Base-by-base conservation (phyloP, 2,113 vertebrate species). In the Mastomys coucha region DNA sequence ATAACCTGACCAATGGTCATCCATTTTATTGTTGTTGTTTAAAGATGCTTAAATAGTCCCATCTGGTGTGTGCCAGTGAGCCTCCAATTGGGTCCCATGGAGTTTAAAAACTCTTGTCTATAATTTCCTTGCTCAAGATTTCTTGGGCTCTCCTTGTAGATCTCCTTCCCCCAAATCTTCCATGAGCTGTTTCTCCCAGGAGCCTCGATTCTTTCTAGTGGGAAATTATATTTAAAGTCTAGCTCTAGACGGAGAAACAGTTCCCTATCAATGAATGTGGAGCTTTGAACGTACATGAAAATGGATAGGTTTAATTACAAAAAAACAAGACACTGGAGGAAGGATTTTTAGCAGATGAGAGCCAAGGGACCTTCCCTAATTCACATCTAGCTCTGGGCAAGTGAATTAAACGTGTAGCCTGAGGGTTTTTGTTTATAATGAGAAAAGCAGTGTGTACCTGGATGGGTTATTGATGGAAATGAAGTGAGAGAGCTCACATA, bases 301-400 rank as follows among this genome's bases (percentile, higher is more conserved):
- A 81, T 56, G 58, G 84, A 81, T 42, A 86, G 51, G 67, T 95
- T 89, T 96, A 96, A 94, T 93, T 94, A 87, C 36, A 65, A 80
- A 80, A 80, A 72, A 86, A 63, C 70, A 19, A 90, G 24, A 76
- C 42, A 42, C 13, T 24, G 7, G 53, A 60, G 28, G 31, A 8
- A 82, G 67, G 53, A 36, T 53, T 92, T 84, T 89, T 77, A 53
- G n/a, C 49, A 49, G 67, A 87, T 22, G 73, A 58, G 89, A 89
- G 80, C 81, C 24, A 1, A 33, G 67, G 56, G 51, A 76, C 5
- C 75, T 67, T 19, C 60, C 8, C 72, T 60, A 56, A 49, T 80
- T 95, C 58, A 6, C 1, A 0, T 81, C 51, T 36, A 42, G 45
- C 65, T 92, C 85, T 77, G 73, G 36, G 63, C 39, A 75, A 91